These are phyloP conservation scores for Salminus brasiliensis DNA, from an alignment of 2,113 vertebrate species.

Conservation along the genomic window DNA sequence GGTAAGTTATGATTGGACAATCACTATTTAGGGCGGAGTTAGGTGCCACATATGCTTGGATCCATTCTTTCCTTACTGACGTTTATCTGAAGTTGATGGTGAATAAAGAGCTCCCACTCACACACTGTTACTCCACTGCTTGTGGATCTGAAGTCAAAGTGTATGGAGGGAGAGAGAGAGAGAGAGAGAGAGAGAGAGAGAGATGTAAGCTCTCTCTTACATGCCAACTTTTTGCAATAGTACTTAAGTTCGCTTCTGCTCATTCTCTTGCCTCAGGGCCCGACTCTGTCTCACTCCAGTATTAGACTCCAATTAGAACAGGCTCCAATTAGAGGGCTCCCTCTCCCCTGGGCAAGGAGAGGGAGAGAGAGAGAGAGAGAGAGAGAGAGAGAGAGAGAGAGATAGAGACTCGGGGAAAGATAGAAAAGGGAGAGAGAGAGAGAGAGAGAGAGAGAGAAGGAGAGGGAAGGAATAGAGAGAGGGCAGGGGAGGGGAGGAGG, in stretches of 20 bases:
- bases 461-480: neutral
- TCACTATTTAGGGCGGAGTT: neutral
- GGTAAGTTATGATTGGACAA: no score
- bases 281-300: slow-evolving; percentile 97
- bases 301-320: slow-evolving; percentile 99
- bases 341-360: slow-evolving; percentile 96
- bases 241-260: slow-evolving; percentile 97
- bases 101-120: neutral
- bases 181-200: slow-evolving; percentile 51
- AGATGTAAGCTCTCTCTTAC: slow-evolving; percentile 59
- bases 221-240: slow-evolving; percentile 78
- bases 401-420: slow-evolving; percentile 86
- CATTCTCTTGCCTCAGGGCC: slow-evolving; percentile 94
- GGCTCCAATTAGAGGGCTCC: slow-evolving; percentile 99
- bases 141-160: neutral
- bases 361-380: slow-evolving; percentile 99
- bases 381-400: slow-evolving; percentile 83
- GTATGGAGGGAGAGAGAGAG: slow-evolving; percentile 23
- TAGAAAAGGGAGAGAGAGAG: slow-evolving; percentile 99
- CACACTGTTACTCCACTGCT: neutral
- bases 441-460: slow-evolving; percentile 84
- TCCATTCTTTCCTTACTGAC: no score
- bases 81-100: no score
- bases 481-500: neutral
- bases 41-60: no score